Base-by-base conservation (phyloP, 2,888 invertebrate species). In the Suillia variegata region DNA sequence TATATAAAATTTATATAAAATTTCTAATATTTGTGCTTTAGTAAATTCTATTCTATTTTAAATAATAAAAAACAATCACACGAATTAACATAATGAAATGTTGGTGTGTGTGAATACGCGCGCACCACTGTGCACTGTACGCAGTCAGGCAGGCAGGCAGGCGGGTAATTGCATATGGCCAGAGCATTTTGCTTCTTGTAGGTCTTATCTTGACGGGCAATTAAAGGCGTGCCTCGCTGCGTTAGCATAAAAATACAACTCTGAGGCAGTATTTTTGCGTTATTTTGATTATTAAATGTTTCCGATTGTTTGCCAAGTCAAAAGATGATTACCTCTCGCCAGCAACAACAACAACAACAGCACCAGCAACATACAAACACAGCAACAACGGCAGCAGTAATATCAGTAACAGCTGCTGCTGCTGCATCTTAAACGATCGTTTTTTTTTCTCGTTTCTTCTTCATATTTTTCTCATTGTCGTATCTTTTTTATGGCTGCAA, bases 161-260 rank as follows among this genome's bases (percentile, higher is more conserved):
- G 24, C 24, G n/a, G n/a, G 50, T 45, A 50, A 50, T 50, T 50
- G 50, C 31, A 31, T 50, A 26, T 22, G 26, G 15, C 6, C 45
- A 20, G 38, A n/a, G 20, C 20, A 18, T 38, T 38, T 21, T 54
- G 10, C 31, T 56, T 22, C 38, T 42, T 57, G 53, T 42, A 54
- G 48, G 50, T 59, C 49, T 49, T 66, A 66, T 66, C 68, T 63
- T 61, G 67, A 65, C 65, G 66, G 62, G 62, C 65, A 69, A 69
- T 69, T 69, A 67, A 69, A 67, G 69, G 67, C 67, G 69, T 67
- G 60, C 59, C 66, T 52, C 31, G 59, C 17, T 34, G 58, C 52
- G 59, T 58, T 58, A 49, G 54, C 59, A 59, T 50, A 24, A 22
- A n/a, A 26, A 42, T 24, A 17, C 22, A 54, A 48, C 24, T 49